A percentile compares a stretch with the other conserved stretches of the same genome.
phyloP scores from a whole-genome alignment of 2,797 vertebrate genomes.

The Clarias platycephalus region DNA sequence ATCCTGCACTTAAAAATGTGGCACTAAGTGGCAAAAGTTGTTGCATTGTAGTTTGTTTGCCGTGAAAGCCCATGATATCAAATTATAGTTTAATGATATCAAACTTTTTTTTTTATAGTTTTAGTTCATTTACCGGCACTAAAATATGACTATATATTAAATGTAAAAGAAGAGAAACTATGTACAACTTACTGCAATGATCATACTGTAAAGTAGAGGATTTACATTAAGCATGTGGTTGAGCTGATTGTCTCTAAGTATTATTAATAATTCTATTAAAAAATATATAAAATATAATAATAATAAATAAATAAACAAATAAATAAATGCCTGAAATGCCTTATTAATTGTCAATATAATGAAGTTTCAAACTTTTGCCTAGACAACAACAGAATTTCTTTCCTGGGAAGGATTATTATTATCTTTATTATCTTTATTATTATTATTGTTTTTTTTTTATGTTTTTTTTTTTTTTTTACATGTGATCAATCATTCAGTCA shows the following conservation, averaged over 20 bases:
- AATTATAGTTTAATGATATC: not conserved
- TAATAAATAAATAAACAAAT: too few relatives aligned
- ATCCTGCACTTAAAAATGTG: conserved; percentile 16
- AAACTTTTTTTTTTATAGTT: not conserved
- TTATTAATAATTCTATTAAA: too few relatives aligned
- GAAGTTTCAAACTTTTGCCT: not conserved
- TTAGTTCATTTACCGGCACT: not conserved
- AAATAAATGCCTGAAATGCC: not conserved
- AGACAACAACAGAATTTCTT: not conserved
- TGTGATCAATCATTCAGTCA: not conserved
- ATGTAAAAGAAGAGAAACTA: not conserved
- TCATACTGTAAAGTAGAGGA: not conserved
- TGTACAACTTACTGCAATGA: not conserved
- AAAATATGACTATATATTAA: not conserved
- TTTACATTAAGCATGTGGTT: not conserved
- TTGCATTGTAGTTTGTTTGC: not conserved
- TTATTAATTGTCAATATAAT: not conserved
- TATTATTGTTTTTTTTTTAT: not conserved
- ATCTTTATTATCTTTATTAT: not conserved
- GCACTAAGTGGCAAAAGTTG: not conserved
- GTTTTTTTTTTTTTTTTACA: not conserved
- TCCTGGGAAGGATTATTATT: not conserved
- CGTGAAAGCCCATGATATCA: not conserved
- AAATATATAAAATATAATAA: too few relatives aligned
- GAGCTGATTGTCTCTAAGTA: not conserved